Evolutionary conservation across 2,113 vertebrate genomes (phyloP).

Genomic region (Gila orcuttii): DNA sequence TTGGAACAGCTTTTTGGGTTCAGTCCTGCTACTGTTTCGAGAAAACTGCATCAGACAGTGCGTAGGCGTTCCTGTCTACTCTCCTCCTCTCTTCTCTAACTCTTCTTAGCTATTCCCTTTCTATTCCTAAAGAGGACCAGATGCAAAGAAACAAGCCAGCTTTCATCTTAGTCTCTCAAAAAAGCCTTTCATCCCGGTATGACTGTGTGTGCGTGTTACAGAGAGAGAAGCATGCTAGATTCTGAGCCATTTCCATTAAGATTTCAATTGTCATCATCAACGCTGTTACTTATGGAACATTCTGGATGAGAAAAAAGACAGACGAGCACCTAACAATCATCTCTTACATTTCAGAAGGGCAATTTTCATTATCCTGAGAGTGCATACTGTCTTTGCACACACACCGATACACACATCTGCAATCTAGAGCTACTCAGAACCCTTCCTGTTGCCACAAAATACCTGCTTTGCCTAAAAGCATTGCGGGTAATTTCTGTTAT

Average conservation of each 20-base stretch:
- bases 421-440: conserved; percentile 2
- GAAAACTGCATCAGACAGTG: conserved; percentile 17
- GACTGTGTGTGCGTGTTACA: conserved; percentile 12
- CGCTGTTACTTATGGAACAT: not conserved
- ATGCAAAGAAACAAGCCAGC: conserved; percentile 39
- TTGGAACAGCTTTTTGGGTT: conserved; percentile 39
- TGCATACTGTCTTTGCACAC: not conserved
- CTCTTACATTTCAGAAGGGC: conserved; percentile 11
- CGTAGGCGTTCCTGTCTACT: not conserved
- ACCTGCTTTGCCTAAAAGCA: conserved; percentile 41
- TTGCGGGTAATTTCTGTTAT: conserved; percentile 33
- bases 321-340: conserved; percentile 28
- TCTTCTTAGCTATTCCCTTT: conserved; percentile 16
- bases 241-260: conserved; percentile 11
- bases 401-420: conserved; percentile 1
- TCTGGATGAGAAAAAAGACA: not conserved
- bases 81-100: conserved; percentile 8
- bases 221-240: not conserved
- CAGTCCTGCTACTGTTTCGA: not conserved
- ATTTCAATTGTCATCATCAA: conserved; percentile 27
- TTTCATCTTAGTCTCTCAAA: conserved; percentile 40
- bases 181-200: conserved; percentile 33
- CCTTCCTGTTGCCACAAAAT: conserved; percentile 5
- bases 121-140: conserved; percentile 34
- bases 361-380: conserved; percentile 31